Conservation (phyloP, 2,888 invertebrate species). For the Dasypolia templi region DNA sequence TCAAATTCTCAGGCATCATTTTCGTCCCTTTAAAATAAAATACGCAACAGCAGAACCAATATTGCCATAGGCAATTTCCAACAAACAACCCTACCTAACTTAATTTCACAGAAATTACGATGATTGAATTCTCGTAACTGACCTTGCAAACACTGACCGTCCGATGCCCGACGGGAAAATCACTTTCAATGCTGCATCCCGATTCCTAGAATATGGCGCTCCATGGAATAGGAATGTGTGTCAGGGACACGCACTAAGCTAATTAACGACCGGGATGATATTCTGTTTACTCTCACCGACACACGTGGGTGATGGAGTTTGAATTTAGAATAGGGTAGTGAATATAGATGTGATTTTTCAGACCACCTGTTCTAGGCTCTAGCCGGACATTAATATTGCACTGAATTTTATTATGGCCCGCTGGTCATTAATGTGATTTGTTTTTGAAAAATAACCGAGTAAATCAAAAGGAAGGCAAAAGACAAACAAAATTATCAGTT, state of each 20-base stretch:
- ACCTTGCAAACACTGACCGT: conserved; percentile 37
- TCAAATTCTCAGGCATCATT: neutral
- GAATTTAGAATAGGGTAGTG: conserved; percentile 15
- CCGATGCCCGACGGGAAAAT: neutral
- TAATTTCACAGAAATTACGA: conserved; percentile 41
- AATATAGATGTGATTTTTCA: conserved; percentile 2
- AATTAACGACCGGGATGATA: conserved; percentile 49
- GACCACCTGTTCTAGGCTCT: too few relatives aligned
- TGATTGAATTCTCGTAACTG: conserved; percentile 39
- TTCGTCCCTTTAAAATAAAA: neutral
- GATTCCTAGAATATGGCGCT: conserved; percentile 25
- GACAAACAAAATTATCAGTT: too few relatives aligned
- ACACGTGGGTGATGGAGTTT: conserved; percentile 25
- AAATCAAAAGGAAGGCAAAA: too few relatives aligned
- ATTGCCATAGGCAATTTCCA: neutral
- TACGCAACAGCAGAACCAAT: neutral
- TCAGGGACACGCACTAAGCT: conserved; percentile 50
- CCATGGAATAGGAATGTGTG: conserved; percentile 24
- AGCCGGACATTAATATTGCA: too few relatives aligned
- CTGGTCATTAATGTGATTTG: too few relatives aligned
- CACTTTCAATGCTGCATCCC: conserved; percentile 34
- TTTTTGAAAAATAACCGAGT: too few relatives aligned
- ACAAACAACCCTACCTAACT: conserved; percentile 1
- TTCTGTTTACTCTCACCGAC: conserved; percentile 37
- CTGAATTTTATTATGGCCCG: too few relatives aligned